Evolutionary conservation across 2,113 vertebrate genomes (phyloP), one percentile per base, ranked within the genome.

Genomic region (Vireo altiloquus): DNA sequence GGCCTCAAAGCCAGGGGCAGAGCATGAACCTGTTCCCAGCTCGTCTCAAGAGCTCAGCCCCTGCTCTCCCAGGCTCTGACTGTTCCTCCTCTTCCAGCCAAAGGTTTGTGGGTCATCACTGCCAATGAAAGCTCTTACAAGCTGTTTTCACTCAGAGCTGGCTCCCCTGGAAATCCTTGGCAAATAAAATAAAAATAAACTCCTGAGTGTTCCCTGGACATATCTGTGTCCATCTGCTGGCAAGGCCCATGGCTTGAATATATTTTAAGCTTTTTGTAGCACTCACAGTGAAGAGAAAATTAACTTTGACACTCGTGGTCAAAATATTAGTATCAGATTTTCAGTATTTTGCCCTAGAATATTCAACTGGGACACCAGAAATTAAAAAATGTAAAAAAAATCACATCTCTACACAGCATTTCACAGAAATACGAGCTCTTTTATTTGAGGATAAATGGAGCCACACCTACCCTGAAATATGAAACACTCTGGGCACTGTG

Each of bases 1-100:
- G 19, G 66, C 33, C 74, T 47, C n/a, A 8, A 4, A 33, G 16
- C 24, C 49, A 31, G 16, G 13, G 56, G 42, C 28, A 70, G 60
- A 53, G 37, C 17, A 6, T 3, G 56, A 89, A 20, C 22, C 37
- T 57, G 19, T 5, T 80, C 42, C 47, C 4, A 1, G 4, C 37
- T 25, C 50, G 24, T 10, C n/a, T 52, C 68, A 16, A 54, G 11
- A 50, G 25, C 22, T 80, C 56, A 65, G 39, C 10, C 20, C 30
- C 44, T 1, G 0, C 24, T 42, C n/a, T 24, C 35, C 0, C 1
- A 70, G 69, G 31, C 28, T 61, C 24, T 0, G 0, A 31, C 47
- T 59, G 57, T 40, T 33, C 56, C 28, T 15, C 25, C 40, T 52
- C 71, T 28, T 37, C 30, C 66, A 79, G 33, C 15, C 13, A 1